Base-by-base conservation (phyloP, 2,797 vertebrate species). In the Enteromius paludinosus region DNA sequence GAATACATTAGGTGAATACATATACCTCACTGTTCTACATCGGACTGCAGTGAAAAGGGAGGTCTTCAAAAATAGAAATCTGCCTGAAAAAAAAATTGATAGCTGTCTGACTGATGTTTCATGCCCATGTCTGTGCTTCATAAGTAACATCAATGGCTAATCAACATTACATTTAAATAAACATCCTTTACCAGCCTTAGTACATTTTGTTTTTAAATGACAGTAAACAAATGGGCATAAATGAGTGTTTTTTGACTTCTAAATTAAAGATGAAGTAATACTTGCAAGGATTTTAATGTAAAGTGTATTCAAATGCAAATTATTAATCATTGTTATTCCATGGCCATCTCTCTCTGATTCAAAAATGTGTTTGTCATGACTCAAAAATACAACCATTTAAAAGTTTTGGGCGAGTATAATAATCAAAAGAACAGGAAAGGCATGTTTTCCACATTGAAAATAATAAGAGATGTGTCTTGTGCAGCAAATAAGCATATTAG, bases 81-180 rank as follows among this genome's bases (percentile, higher is more conserved):
- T 68, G 88, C 86, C 90, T 78, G 56, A 41, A 41, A 6, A 41
- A 38, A 41, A 41, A 41, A 41, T 41, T 41, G 82, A 86, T 87
- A 88, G 84, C 52, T 81, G 88, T 88, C 85, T 90, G 89, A 92
- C 91, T 91, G 90, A 89, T 86, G 87, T 89, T 89, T 90, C 76
- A 86, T 88, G 85, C 86, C 87, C 35, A 75, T 87, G 87, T 90
- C 84, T 83, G 87, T 90, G 89, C 89, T 90, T 89, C 88, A 89
- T 87, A 88, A 90, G 87, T 88, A 83, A 49, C 77, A 56, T 71
- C 47, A 62, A 86, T 86, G 83, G 72, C 82, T 93, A 91, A 92
- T 93, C 88, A 88, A 92, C 87, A 85, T 41, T 72, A 35, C 64
- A 72, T 64, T 72, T 80, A 47, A 79, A 78, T 70, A 70, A 69